These are phyloP conservation scores for Agrilus biguttatus DNA, from an alignment of 2,888 invertebrate species.

Conservation along the genomic window DNA sequence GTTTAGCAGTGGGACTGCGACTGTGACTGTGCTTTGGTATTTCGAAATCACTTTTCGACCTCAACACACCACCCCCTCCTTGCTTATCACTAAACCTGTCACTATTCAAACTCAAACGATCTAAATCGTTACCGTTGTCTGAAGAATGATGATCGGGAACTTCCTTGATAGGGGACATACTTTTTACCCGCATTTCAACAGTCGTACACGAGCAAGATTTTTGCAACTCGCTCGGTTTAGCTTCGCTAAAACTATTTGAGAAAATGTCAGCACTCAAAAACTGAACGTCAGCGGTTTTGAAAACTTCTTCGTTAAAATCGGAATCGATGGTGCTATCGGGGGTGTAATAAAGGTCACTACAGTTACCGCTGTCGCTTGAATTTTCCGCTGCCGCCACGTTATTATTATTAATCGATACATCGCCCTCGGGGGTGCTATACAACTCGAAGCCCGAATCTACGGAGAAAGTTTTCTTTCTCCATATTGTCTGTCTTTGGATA, in stretches of 20 bases:
- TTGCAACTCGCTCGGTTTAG: slow-evolving; percentile 16
- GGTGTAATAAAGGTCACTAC: slow-evolving; percentile 16
- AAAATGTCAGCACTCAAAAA: slow-evolving; percentile 18
- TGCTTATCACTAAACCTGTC: slow-evolving; percentile 5
- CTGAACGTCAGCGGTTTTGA: slow-evolving; percentile 22
- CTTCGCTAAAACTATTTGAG: slow-evolving; percentile 16
- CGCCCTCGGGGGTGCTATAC: slow-evolving; percentile 13
- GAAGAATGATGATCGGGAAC: slow-evolving; percentile 5
- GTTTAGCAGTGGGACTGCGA: slow-evolving; percentile 4
- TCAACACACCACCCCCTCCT: slow-evolving; percentile 20
- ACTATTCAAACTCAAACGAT: slow-evolving; percentile 3
- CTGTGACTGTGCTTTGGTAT: slow-evolving; percentile 15
- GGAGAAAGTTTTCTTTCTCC: slow-evolving; percentile 4
- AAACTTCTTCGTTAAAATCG: slow-evolving; percentile 21
- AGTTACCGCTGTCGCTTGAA: slow-evolving; percentile 11
- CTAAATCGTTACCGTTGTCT: background rate
- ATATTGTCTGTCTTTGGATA: background rate
- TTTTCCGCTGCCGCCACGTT: background rate
- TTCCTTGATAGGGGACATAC: slow-evolving; percentile 8
- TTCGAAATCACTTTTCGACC: slow-evolving; percentile 29
- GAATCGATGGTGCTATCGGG: slow-evolving; percentile 20
- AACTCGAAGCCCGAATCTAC: slow-evolving; percentile 4
- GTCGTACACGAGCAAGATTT: slow-evolving; percentile 21
- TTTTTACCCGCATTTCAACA: slow-evolving; percentile 15
- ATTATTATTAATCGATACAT: slow-evolving; percentile 9